Evolutionary conservation across 2,888 invertebrate species (phyloP).

Genomic region (Conops quadrifasciatus): DNA sequence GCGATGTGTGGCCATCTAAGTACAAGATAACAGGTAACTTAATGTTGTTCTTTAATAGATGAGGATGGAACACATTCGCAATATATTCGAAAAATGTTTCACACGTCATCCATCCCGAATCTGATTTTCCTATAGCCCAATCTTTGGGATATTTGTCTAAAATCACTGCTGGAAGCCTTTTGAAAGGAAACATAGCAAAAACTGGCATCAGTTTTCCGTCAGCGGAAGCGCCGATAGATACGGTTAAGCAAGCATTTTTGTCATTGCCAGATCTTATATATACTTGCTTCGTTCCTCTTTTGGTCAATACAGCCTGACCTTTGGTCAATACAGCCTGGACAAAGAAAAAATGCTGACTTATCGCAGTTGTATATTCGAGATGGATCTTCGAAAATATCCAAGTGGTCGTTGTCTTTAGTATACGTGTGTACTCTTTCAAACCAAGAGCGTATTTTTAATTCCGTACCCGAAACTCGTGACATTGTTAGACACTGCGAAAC

Average conservation of each 20-base stretch:
- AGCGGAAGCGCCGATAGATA: conserved; percentile 27
- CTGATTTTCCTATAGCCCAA: conserved; percentile 50
- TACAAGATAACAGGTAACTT: conserved; percentile 57
- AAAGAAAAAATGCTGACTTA: conserved; percentile 58
- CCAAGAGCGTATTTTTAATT: conserved; percentile 51
- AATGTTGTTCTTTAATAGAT: conserved; percentile 52
- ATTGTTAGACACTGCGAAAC: conserved; percentile 52
- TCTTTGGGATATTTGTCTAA: conserved; percentile 33
- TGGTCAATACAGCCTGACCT: conserved; percentile 14
- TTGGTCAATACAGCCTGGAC: conserved; percentile 55
- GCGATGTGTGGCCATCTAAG: conserved; percentile 58
- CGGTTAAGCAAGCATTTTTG: conserved; percentile 47
- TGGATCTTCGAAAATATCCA: conserved; percentile 48
- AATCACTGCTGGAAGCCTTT: conserved; percentile 27
- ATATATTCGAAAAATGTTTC: conserved; percentile 60
- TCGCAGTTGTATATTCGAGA: conserved; percentile 56
- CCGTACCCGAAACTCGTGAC: conserved; percentile 49
- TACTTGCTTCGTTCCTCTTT: conserved; percentile 52
- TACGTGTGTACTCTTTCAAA: conserved; percentile 50
- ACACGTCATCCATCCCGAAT: conserved; percentile 60
- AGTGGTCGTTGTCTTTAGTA: conserved; percentile 44
- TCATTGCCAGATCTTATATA: conserved; percentile 47
- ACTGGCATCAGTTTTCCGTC: conserved; percentile 29
- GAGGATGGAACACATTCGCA: conserved; percentile 56
- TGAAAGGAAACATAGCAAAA: conserved; percentile 31